Percentiles rank a stretch among this genome's conserved stretches.
These are phyloP conservation scores for Suncus etruscus DNA, from an alignment of 2,113 vertebrate genomes.

Conservation along the genomic window DNA sequence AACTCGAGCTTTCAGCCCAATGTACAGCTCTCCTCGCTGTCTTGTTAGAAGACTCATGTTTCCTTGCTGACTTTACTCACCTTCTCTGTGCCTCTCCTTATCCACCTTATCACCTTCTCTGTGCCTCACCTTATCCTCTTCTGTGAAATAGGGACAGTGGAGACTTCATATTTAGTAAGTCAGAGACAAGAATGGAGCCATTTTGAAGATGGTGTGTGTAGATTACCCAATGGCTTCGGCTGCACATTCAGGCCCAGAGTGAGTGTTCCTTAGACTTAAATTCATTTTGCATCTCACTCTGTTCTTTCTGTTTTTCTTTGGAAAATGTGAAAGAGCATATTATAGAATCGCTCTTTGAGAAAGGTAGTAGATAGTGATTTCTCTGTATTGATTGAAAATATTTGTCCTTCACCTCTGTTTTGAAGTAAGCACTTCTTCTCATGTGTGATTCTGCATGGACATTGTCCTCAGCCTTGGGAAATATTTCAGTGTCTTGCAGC, in stretches of 20 bases:
- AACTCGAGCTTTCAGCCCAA: too few species aligned
- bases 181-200: too few species aligned
- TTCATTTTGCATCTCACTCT: not conserved
- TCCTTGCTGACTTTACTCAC: not conserved
- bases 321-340: not conserved
- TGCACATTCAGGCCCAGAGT: not conserved
- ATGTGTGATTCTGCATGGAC: not conserved
- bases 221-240: not conserved
- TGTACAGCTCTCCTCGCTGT: too few species aligned
- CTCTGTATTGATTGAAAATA: not conserved
- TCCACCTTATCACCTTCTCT: not conserved
- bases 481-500: not conserved
- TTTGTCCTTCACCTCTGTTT: constrained; percentile 21
- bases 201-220: not conserved
- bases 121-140: not conserved
- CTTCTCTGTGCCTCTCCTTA: not conserved
- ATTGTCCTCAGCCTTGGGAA: not conserved
- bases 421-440: not conserved
- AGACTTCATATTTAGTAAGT: too few species aligned
- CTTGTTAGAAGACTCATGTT: not conserved
- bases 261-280: not conserved
- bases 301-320: not conserved
- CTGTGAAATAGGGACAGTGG: not conserved
- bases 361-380: not conserved
- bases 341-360: constrained; percentile 21